A percentile compares a stretch with the other conserved stretches of the same genome.
Conservation (phyloP, 2,888 invertebrate species). For the Kuschelorhynchus macadamiae region DNA sequence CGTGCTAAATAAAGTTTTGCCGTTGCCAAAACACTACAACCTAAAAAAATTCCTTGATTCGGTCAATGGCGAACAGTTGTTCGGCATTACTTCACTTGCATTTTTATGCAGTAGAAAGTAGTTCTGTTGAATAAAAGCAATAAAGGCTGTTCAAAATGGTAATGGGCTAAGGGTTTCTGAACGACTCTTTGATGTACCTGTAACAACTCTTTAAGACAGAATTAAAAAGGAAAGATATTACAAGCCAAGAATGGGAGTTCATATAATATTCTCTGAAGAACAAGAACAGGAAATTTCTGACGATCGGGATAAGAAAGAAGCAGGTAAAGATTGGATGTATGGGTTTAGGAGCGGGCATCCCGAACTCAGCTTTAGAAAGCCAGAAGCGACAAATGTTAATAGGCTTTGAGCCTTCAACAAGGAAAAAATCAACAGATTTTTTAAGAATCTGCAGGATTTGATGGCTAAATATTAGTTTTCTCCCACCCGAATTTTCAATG, state of each 20-base stretch:
- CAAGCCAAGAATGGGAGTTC: neutral
- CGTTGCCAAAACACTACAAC: too few relatives aligned
- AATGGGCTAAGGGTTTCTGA: slow-evolving; percentile 2
- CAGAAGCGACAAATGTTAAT: slow-evolving; percentile 10
- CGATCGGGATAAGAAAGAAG: neutral
- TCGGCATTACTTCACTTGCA: too few relatives aligned
- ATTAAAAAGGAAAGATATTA: neutral
- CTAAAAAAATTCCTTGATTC: too few relatives aligned
- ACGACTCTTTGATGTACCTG: slow-evolving; percentile 14
- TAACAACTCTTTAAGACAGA: slow-evolving; percentile 7
- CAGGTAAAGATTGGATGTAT: slow-evolving; percentile 12
- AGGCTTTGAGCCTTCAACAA: slow-evolving; percentile 1
- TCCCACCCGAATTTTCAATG: slow-evolving; percentile 3
- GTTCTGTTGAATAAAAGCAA: neutral
- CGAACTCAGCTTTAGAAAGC: slow-evolving; percentile 1
- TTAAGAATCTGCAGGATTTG: neutral
- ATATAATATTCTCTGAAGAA: slow-evolving; percentile 4
- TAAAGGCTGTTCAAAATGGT: slow-evolving; percentile 10
- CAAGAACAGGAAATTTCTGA: slow-evolving; percentile 11
- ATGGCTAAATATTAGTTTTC: slow-evolving; percentile 4
- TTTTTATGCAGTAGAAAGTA: too few relatives aligned
- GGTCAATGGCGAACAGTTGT: too few relatives aligned
- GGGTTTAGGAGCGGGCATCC: slow-evolving; percentile 6
- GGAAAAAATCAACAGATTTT: too few relatives aligned
- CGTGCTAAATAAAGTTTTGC: too few relatives aligned